Evolutionary conservation across 2,888 invertebrate species (phyloP), one percentile per base, ranked within the genome.

Genomic region (Drosophila mettleri): DNA sequence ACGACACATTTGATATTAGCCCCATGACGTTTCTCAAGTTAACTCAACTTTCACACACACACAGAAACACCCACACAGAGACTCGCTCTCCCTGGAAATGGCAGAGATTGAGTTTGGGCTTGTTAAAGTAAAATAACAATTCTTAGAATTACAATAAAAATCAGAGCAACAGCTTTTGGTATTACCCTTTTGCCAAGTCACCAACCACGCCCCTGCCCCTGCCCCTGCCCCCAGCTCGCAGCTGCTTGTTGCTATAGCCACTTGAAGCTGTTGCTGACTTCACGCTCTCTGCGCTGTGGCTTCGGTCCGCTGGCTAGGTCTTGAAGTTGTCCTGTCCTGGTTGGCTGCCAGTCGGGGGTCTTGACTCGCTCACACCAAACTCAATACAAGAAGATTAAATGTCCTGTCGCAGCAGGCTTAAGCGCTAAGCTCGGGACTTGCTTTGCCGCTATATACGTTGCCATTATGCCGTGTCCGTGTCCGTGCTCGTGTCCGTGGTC

Each of bases 321-420:
- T 33, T 22, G 20, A 20, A 29, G 31, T 48, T 59, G 41, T 33
- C 46, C 18, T 38, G 31, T 58, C 29, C 45, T 48, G 22, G 22
- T 45, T 48, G 22, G 41, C 39, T 38, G 29, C 48, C 34, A 24
- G 29, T 33, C 27, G 22, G 14, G 7, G 9, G 9, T 33, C 45
- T 5, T 9, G n/a, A 2, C 24, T n/a, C 16, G 24, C 72, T 49
- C 61, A 27, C 67, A 52, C 72, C 67, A 54, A 59, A 64, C 59
- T 69, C 80, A 85, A 84, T 89, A 81, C 85, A 87, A 74, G 76
- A 63, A 81, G 89, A 85, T 85, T 89, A 89, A 85, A 85, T 89
- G 89, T 85, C 85, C 85, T 85, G 85, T 87, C 89, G 85, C 87
- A 89, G 79, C 73, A 75, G 85, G 78, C 88, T 85, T 89, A 70